Evolutionary conservation across 2,888 invertebrate species (phyloP).

Genomic region (Holacanthella duospinosa): DNA sequence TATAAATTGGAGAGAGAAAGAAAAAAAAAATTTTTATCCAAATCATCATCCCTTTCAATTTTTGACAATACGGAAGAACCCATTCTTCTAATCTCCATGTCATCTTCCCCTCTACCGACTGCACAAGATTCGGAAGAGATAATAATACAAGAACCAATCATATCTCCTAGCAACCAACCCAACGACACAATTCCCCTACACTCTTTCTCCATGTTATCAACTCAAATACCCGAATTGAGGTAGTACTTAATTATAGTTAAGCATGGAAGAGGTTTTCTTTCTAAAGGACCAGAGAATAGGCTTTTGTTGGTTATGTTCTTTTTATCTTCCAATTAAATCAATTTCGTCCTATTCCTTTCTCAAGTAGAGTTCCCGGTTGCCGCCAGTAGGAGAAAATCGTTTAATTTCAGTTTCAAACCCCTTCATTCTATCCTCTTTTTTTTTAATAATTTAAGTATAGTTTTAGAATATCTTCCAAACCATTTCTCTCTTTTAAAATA

Average conservation of each 20-base stretch:
- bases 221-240: neutral
- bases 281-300: neutral
- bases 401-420: neutral
- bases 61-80: neutral
- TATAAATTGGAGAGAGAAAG: neutral
- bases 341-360: conserved; percentile 2
- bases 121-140: neutral
- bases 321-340: conserved; percentile 6
- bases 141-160: neutral
- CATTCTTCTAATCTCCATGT: neutral
- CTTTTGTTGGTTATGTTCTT: conserved; percentile 2
- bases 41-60: neutral
- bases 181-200: too few species aligned
- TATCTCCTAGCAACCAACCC: neutral
- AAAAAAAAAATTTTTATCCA: neutral
- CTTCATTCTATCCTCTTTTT: too few species aligned
- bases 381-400: neutral
- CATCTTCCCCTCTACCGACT: neutral
- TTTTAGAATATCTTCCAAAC: neutral
- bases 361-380: neutral
- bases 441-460: conserved; percentile 2
- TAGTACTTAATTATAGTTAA: neutral
- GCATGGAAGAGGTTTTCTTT: neutral
- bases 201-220: too few species aligned
- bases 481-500: neutral